phyloP scores from a whole-genome alignment of 2,888 invertebrate species.

The Hirtodrosophila trivittata region DNA sequence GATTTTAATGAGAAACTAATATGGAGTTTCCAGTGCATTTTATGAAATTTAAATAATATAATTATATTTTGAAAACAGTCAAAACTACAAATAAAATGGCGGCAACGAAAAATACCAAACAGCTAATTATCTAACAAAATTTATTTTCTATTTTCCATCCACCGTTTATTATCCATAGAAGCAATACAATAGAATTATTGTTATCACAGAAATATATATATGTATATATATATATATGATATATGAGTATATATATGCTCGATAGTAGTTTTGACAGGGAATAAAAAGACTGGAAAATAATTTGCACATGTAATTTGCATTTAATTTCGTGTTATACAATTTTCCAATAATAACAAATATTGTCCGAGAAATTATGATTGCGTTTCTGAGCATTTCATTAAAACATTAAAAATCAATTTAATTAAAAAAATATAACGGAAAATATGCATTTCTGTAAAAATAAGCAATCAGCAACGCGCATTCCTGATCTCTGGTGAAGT shows the following conservation, averaged over 20 bases:
- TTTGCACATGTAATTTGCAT: slow-evolving; percentile 57
- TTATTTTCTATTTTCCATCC: slow-evolving; percentile 36
- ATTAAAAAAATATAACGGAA: neutral
- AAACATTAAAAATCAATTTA: slow-evolving; percentile 33
- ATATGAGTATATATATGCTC: no score
- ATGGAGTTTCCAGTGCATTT: no score
- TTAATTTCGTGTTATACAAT: slow-evolving; percentile 54
- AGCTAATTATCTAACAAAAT: slow-evolving; percentile 59
- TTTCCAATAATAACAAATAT: slow-evolving; percentile 34
- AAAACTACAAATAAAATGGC: slow-evolving; percentile 27
- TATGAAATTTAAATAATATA: no score
- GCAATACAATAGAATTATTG: no score
- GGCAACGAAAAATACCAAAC: slow-evolving; percentile 25
- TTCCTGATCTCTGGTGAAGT: neutral
- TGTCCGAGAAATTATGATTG: slow-evolving; percentile 42
- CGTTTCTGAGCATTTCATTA: slow-evolving; percentile 47
- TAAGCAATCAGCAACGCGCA: neutral
- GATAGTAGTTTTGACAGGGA: no score
- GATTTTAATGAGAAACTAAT: no score
- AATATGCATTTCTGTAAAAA: neutral
- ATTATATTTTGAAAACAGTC: slow-evolving; percentile 32
- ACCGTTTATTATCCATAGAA: no score
- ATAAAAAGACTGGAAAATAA: no score
- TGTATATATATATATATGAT: no score
- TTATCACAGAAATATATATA: no score